Evolutionary conservation across 2,113 vertebrate species (phyloP).

Genomic region (Seriola dumerili): DNA sequence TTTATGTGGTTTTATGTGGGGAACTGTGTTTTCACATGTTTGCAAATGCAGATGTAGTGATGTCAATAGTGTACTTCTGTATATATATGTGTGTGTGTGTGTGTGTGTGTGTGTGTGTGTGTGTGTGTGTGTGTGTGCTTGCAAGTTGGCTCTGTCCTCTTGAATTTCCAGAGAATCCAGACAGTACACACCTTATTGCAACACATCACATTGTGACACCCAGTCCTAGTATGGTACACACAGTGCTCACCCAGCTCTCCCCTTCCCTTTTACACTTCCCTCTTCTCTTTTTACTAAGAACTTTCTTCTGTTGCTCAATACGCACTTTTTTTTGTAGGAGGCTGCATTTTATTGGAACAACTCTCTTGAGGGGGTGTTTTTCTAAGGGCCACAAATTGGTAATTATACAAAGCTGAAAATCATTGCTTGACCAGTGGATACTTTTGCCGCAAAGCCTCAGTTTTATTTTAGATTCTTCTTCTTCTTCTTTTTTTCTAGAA

Average conservation of each 20-base stretch:
- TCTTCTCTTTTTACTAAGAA: constrained; percentile 63
- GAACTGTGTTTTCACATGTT: constrained; percentile 57
- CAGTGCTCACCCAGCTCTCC: constrained; percentile 63
- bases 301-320: constrained; percentile 76
- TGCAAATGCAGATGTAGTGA: constrained; percentile 60
- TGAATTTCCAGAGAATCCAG: constrained; percentile 82
- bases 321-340: constrained; percentile 34
- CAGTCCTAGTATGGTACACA: constrained; percentile 65
- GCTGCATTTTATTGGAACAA: constrained; percentile 69
- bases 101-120: constrained; percentile 28
- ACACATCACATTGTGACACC: constrained; percentile 82
- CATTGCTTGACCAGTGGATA: constrained; percentile 54
- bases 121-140: constrained; percentile 28
- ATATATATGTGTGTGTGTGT: constrained; percentile 5
- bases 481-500: constrained; percentile 26
- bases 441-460: constrained; percentile 50
- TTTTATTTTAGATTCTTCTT: constrained; percentile 57
- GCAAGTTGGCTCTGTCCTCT: constrained; percentile 64
- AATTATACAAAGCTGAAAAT: constrained; percentile 69
- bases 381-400: constrained; percentile 53
- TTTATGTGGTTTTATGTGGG: constrained; percentile 53
- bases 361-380: constrained; percentile 40
- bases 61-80: constrained; percentile 51
- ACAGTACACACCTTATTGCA: constrained; percentile 83
- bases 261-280: constrained; percentile 78